These are phyloP conservation scores for Anguilla anguilla DNA, from an alignment of 2,797 vertebrate genomes.

Conservation along the genomic window DNA sequence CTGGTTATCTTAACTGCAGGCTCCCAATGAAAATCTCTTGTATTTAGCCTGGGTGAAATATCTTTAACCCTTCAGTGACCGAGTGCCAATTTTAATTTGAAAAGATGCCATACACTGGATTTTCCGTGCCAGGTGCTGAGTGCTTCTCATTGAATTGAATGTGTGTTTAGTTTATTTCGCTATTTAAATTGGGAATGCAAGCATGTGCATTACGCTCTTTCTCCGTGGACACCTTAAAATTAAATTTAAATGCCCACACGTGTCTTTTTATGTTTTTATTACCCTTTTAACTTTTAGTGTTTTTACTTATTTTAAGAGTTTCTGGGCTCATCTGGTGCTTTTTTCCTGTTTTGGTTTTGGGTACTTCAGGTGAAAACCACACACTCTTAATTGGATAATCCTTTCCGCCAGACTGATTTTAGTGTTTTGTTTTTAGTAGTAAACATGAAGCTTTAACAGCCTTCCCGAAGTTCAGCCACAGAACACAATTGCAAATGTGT, in stretches of 20 bases:
- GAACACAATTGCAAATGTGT: conserved; percentile 36
- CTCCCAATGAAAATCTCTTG: background rate
- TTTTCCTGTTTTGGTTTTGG: background rate
- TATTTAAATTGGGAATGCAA: conserved; percentile 20
- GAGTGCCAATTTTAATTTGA: conserved; percentile 30
- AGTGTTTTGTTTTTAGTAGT: background rate
- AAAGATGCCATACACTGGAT: conserved; percentile 38
- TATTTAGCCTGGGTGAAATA: conserved; percentile 10
- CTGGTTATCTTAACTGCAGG: background rate
- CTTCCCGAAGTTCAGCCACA: background rate
- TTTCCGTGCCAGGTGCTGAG: conserved; percentile 29
- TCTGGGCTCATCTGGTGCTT: background rate
- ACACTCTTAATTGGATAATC: background rate
- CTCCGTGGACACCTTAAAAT: background rate
- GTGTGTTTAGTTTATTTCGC: background rate
- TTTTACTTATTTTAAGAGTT: background rate
- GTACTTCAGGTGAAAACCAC: background rate
- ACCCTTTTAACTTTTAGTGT: background rate
- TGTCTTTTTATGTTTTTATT: background rate
- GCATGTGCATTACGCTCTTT: background rate
- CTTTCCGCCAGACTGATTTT: background rate
- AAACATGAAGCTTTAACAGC: background rate
- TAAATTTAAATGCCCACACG: background rate
- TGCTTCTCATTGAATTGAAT: conserved; percentile 8
- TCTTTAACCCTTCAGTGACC: conserved; percentile 9